Percentiles rank a stretch among this genome's conserved stretches.
These are phyloP conservation scores for Spondyliosoma cantharus DNA, from an alignment of 2,797 vertebrate genomes.

Conservation along the genomic window DNA sequence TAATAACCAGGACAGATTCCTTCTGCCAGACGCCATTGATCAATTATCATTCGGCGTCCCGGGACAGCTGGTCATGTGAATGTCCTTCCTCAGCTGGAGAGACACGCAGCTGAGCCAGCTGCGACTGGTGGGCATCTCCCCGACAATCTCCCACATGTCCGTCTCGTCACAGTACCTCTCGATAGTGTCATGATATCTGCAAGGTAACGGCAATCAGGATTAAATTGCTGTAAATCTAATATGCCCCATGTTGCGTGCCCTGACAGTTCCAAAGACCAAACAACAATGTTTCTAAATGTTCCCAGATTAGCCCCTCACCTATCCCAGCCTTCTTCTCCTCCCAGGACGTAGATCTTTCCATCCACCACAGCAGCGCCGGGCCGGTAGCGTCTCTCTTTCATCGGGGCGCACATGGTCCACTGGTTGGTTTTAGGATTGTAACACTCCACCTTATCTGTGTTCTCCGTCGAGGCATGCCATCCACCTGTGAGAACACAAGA, in stretches of 20 bases:
- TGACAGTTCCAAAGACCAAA: not conserved
- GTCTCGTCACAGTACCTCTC: slow-evolving; percentile 86
- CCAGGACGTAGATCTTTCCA: slow-evolving; percentile 86
- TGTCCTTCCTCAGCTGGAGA: slow-evolving; percentile 83
- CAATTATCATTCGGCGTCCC: slow-evolving; percentile 71
- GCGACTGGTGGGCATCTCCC: slow-evolving; percentile 88
- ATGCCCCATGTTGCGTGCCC: not conserved
- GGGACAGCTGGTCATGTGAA: slow-evolving; percentile 60
- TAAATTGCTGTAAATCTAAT: not conserved
- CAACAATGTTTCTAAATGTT: not conserved
- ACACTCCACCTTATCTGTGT: slow-evolving; percentile 88
- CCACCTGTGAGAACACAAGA: slow-evolving; percentile 74
- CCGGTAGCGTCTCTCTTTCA: slow-evolving; percentile 87
- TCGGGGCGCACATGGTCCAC: slow-evolving; percentile 89
- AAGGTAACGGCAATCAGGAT: not conserved
- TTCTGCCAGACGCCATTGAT: slow-evolving; percentile 3
- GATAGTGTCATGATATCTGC: slow-evolving; percentile 88
- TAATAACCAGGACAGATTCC: slow-evolving; percentile 14
- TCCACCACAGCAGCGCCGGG: slow-evolving; percentile 86
- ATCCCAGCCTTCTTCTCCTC: slow-evolving; percentile 89
- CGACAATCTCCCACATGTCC: slow-evolving; percentile 85
- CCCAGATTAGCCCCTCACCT: slow-evolving; percentile 71
- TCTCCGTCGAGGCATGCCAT: slow-evolving; percentile 88
- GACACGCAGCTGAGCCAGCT: slow-evolving; percentile 89
- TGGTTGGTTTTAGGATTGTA: slow-evolving; percentile 86